Percentiles rank a stretch among this genome's conserved stretches.
Conservation (phyloP, 2,888 invertebrate genomes). For the Choreutis nemorana region DNA sequence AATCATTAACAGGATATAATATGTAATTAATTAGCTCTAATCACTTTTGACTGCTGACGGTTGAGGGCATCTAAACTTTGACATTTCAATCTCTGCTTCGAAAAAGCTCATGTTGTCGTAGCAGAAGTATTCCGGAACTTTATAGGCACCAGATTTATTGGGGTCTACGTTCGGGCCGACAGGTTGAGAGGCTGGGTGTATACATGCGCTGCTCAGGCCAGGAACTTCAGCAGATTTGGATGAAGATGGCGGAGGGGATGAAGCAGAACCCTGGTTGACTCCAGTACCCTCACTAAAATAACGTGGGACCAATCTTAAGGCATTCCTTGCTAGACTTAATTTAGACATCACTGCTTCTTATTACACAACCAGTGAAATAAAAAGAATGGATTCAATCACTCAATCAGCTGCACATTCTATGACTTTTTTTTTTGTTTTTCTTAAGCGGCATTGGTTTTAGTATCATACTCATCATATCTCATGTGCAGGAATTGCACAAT, state of each 20-base stretch:
- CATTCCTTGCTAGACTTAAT: no score
- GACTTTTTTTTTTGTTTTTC: no score
- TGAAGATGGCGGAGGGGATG: slow-evolving; percentile 15
- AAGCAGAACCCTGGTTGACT: slow-evolving; percentile 16
- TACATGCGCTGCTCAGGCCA: slow-evolving; percentile 70
- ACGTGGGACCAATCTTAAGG: no score
- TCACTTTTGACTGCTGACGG: slow-evolving; percentile 72
- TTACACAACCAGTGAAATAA: no score
- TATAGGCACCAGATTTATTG: slow-evolving; percentile 74
- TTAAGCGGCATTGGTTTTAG: no score
- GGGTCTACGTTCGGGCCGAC: slow-evolving; percentile 77
- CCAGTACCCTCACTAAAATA: slow-evolving; percentile 27
- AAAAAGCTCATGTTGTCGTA: slow-evolving; percentile 80
- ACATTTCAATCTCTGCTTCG: slow-evolving; percentile 88
- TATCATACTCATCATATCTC: no score
- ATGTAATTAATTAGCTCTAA: no score
- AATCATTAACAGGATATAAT: not conserved
- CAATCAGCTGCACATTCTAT: no score
- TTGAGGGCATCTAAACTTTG: slow-evolving; percentile 78
- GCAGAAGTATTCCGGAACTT: slow-evolving; percentile 88
- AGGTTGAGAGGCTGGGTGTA: slow-evolving; percentile 58
- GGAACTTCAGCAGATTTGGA: slow-evolving; percentile 54
- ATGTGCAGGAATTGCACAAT: no score
- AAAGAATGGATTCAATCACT: no score
- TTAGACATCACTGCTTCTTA: no score